A percentile compares a stretch with the other conserved stretches of the same genome.
phyloP scores from a whole-genome alignment of 2,888 invertebrate species.

The Reticulitermes lucifugus region DNA sequence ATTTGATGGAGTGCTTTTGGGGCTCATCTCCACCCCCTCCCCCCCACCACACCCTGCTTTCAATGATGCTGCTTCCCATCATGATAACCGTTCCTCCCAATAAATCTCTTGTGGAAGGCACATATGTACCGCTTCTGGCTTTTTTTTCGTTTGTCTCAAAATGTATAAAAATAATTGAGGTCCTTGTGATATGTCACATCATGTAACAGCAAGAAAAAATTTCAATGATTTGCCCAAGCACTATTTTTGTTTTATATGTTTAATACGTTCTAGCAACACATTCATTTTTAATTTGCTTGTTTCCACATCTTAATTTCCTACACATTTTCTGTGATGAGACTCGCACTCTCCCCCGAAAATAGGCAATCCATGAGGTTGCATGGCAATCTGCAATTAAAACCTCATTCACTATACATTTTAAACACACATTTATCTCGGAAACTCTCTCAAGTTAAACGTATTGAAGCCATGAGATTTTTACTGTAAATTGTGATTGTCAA shows the following conservation, averaged over 20 bases:
- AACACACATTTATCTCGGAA: constrained; percentile 12
- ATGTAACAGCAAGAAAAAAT: constrained; percentile 31
- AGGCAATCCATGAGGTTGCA: constrained; percentile 42
- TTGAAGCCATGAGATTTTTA: constrained; percentile 46
- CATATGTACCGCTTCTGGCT: constrained; percentile 40
- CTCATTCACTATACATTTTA: constrained; percentile 31
- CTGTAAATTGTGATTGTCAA: constrained; percentile 52
- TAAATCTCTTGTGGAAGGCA: constrained; percentile 40
- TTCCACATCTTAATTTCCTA: neutral
- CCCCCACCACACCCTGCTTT: too few species aligned
- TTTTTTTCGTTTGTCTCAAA: constrained; percentile 40
- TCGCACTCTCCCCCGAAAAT: constrained; percentile 20
- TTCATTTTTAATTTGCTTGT: constrained; percentile 10
- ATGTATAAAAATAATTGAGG: constrained; percentile 48
- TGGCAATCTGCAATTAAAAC: constrained; percentile 47
- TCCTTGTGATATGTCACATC: constrained; percentile 49
- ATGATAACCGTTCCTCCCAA: constrained; percentile 22
- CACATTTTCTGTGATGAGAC: constrained; percentile 26
- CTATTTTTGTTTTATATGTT: constrained; percentile 10
- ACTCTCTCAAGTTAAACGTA: constrained; percentile 24
- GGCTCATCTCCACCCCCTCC: neutral
- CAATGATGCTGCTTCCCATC: constrained; percentile 9
- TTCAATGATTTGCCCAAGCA: constrained; percentile 35
- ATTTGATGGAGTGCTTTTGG: neutral
- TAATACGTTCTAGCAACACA: neutral